Evolutionary conservation across 2,797 vertebrate genomes (phyloP).

Genomic region (Clarias fuscus): DNA sequence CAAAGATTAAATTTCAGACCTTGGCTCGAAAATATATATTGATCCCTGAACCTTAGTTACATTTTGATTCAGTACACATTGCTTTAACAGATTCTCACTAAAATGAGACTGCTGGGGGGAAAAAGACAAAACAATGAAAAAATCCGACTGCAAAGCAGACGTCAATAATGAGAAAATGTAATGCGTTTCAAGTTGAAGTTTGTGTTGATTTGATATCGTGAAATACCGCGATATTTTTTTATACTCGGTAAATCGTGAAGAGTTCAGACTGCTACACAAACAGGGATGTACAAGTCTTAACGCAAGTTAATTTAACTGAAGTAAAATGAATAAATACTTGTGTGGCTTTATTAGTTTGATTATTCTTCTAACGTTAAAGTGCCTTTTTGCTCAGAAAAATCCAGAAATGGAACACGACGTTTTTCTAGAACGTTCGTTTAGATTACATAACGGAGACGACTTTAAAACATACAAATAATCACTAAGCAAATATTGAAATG

Average conservation of each 20-base stretch:
- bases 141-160: neutral
- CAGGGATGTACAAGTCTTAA: neutral
- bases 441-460: neutral
- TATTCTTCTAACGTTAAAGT: neutral
- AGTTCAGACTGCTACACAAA: neutral
- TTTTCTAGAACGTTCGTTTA: neutral
- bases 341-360: neutral
- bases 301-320: neutral
- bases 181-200: neutral
- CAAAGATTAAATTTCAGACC: no score
- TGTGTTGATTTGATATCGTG: neutral
- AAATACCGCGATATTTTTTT: neutral
- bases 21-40: no score
- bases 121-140: neutral
- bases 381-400: neutral
- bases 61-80: no score
- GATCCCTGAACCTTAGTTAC: no score
- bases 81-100: neutral
- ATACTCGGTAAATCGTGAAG: no score
- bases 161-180: neutral
- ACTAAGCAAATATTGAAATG: no score
- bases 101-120: neutral
- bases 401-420: neutral
- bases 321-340: neutral
- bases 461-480: no score